phyloP scores from a whole-genome alignment of 2,113 vertebrate genomes.

The Nibea coibor region DNA sequence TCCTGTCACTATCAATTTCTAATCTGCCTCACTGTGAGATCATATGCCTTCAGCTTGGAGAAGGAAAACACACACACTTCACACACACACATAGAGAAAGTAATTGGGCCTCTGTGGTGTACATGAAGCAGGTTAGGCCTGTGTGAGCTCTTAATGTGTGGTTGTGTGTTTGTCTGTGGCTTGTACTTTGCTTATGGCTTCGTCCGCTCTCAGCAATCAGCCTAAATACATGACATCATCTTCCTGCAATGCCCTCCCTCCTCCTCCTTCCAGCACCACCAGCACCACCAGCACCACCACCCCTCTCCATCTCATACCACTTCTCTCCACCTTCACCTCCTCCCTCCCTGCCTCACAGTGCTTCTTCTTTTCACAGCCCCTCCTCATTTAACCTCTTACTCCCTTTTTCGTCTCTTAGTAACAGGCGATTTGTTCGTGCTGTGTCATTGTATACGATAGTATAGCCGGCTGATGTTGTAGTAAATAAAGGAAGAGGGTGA shows the following conservation, averaged over 20 bases:
- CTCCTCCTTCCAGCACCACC: not conserved
- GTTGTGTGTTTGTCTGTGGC: conserved; percentile 66
- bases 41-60: conserved; percentile 46
- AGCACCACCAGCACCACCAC: not conserved
- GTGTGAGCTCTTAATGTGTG: conserved; percentile 67
- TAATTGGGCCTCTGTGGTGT: conserved; percentile 42
- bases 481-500: conserved; percentile 3
- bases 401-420: conserved; percentile 62
- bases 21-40: conserved; percentile 52
- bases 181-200: conserved; percentile 72
- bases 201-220: conserved; percentile 74
- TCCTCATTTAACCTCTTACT: conserved; percentile 64
- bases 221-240: conserved; percentile 82
- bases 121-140: conserved; percentile 60
- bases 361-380: conserved; percentile 59
- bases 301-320: conserved; percentile 56
- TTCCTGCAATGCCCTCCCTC: conserved; percentile 65
- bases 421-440: conserved; percentile 64
- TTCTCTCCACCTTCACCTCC: conserved; percentile 62
- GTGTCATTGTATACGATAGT: conserved; percentile 56
- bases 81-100: conserved; percentile 16
- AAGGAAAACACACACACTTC: conserved; percentile 27
- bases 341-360: conserved; percentile 54
- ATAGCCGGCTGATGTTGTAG: not conserved
- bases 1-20: conserved; percentile 67